These are phyloP conservation scores for Jacana jacana DNA, from an alignment of 2,113 vertebrate genomes.

Conservation along the genomic window DNA sequence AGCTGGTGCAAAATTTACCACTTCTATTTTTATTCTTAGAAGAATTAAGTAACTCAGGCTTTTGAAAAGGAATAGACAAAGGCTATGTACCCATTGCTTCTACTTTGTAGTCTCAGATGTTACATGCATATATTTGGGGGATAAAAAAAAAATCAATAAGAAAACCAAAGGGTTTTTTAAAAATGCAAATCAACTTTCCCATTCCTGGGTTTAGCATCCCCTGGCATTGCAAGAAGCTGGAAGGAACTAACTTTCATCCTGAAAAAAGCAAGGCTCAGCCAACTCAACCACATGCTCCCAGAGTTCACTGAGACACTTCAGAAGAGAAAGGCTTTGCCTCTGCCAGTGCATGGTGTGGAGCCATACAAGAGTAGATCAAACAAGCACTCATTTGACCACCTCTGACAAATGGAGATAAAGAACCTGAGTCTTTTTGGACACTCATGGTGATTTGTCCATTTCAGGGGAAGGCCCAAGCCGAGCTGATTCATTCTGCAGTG, in stretches of 20 bases:
- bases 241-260: not conserved
- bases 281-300: not conserved
- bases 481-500: not conserved
- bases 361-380: not conserved
- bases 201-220: not conserved
- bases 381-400: not conserved
- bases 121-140: not conserved
- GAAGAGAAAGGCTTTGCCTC: not conserved
- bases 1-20: conserved; percentile 12
- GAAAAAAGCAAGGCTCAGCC: not conserved
- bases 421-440: not conserved
- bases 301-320: not conserved
- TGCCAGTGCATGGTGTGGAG: fast-evolving
- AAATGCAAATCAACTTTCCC: not conserved
- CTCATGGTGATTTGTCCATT: not conserved
- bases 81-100: not conserved
- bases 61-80: conserved; percentile 17
- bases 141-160: not conserved
- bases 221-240: not conserved
- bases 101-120: not conserved
- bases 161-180: not conserved
- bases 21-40: conserved; percentile 22
- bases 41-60: conserved; percentile 8
- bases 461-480: not conserved
- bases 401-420: not conserved